Evolutionary conservation across 2,888 invertebrate genomes (phyloP), one percentile per base, ranked within the genome.

Genomic region (Perizoma flavofasciatum): DNA sequence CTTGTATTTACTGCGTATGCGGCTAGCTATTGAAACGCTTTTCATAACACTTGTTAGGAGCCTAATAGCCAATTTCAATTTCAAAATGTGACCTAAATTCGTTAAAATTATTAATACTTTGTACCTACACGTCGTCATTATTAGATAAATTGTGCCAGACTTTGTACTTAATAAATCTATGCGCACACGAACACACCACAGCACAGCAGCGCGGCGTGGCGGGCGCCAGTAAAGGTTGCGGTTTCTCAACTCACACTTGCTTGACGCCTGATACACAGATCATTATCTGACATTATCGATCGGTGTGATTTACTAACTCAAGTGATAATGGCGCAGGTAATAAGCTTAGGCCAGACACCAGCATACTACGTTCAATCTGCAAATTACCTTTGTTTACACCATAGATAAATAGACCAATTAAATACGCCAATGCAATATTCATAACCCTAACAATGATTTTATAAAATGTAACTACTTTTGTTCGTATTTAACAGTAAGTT

Each of bases 291-390:
- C 74, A 85, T 81, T 84, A 84, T 83, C 80, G 79, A 82, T 76
- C 75, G 79, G 77, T 78, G 77, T 84, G 83, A 88, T 88, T 86
- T 83, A 86, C 81, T 82, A 79, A 85, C 78, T 83, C 83, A 87
- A 84, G 84, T 83, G 83, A 85, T 88, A 88, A 88, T 87, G 78
- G 81, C 76, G 71, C 74, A 70, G 55, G 72, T 86, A 85, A 87
- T 86, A 80, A 82, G 77, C 73, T 73, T 59, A 64, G 65, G 66
- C 69, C 59, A 77, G 72, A 77, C 70, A 70, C 60, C 65, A 66
- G n/a, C 45, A 40, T 68, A 73, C 70, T 72, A 71, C 67, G 58
- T 43, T 68, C 66, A 71, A 65, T 68, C 69, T 71, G 74, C 74
- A 80, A 83, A 85, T 82, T 81, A 81, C 77, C 77, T 78, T 78